Base-by-base conservation (phyloP, 1,140 invertebrate genomes). In the Piezodorus guildinii region DNA sequence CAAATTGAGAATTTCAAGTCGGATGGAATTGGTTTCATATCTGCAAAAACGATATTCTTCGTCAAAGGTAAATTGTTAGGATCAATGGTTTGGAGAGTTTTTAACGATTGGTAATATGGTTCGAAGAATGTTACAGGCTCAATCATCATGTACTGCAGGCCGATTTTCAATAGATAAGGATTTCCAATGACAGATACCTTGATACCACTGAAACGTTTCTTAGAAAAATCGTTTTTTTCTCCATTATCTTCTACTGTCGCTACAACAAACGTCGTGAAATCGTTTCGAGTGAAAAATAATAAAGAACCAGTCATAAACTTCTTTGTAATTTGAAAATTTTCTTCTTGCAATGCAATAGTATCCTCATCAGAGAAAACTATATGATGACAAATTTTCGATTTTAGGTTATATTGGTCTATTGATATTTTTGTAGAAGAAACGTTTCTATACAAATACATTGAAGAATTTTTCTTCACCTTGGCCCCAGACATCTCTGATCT, bases 261-360 rank as follows among this genome's bases (percentile, higher is more conserved):
- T 68, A 88, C 80, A 34, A 86, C 72, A 44, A 88, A 74, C 34
- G 78, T 80, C 25, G 78, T 73, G 72, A 90, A 91, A 56, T 84
- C 77, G 70, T 87, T 80, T 14, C 67, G 74, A 1, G 85, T 85
- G 25, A 92, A 79, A 66, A 85, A 81, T 0, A 91, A 68, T n/a
- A 91, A 73, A 0, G 85, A 83, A 0, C 88, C 88, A 73, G 74
- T 83, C 71, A 89, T 78, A 39, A 91, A 79, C 59, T 83, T 74
- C 70, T 83, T 82, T 0, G 77, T 76, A 44, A 72, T 67, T 62
- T 73, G 72, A 69, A 71, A 74, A 9, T 68, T 70, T 14, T 71
- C 69, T 54, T 66, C 69, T 63, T 34, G 54, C 19, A 51, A 25
- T 10, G 23, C 14, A 10, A 3, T 19, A 15, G 3, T 19, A 14